Conservation (phyloP, 2,888 invertebrate genomes). For the Phengaris arion region DNA sequence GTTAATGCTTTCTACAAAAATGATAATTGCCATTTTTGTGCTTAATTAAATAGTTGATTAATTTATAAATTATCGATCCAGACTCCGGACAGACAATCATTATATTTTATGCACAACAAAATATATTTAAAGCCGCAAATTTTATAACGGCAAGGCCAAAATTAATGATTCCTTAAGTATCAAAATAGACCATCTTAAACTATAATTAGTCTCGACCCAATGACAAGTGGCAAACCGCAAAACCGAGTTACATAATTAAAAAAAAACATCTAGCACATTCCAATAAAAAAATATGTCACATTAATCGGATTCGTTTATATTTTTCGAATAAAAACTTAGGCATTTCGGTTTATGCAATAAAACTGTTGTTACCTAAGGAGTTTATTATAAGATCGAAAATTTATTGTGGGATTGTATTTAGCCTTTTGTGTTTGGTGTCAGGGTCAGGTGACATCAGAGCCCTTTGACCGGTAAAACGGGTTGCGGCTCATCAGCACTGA, state of each 20-base stretch:
- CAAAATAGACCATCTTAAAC: conserved; percentile 20
- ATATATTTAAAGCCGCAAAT: neutral
- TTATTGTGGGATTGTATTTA: conserved; percentile 31
- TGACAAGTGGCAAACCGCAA: conserved; percentile 18
- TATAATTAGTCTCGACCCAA: conserved; percentile 14
- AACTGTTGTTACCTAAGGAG: conserved; percentile 32
- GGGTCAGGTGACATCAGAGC: conserved; percentile 55
- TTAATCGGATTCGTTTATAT: neutral
- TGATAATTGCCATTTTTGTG: neutral
- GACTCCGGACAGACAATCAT: too few species aligned
- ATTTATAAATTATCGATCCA: too few species aligned
- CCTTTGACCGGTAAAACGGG: conserved; percentile 47
- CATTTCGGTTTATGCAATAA: conserved; percentile 10
- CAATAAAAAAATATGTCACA: neutral
- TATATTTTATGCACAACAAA: too few species aligned
- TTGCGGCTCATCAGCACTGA: conserved; percentile 30
- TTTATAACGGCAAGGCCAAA: neutral
- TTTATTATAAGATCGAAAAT: conserved; percentile 32
- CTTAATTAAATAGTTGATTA: too few species aligned
- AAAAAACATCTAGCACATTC: neutral
- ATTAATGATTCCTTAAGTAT: conserved; percentile 18
- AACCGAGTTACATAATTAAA: conserved; percentile 16
- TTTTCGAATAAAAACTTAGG: neutral
- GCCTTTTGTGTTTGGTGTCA: conserved; percentile 44
- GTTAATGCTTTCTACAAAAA: neutral